Conservation (phyloP, 2,888 invertebrate species). For the Geophilus truncorum region DNA sequence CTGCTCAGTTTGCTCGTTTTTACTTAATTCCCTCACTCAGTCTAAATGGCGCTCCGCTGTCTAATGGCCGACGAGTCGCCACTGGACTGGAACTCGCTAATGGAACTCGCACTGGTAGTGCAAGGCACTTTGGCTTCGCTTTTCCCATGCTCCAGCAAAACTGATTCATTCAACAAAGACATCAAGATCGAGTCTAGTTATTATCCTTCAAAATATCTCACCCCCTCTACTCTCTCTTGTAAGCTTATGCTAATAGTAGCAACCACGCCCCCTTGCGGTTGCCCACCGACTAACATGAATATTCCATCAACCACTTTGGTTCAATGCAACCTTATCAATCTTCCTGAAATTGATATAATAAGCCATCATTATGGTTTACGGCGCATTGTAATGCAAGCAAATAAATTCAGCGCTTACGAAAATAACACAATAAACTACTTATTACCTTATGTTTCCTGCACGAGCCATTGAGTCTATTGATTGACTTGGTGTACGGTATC, state of each 20-base stretch:
- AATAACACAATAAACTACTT: neutral
- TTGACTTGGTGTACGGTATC: too few species aligned
- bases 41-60: slow-evolving; percentile 4
- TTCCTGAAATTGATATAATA: neutral
- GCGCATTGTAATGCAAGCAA: neutral
- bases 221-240: neutral
- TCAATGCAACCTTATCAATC: neutral
- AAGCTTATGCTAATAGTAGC: neutral
- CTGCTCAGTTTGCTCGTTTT: neutral
- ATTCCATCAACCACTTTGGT: neutral
- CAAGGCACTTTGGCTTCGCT: neutral
- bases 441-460: too few species aligned
- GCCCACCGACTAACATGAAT: neutral
- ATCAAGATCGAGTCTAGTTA: neutral
- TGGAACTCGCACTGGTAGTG: neutral
- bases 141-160: neutral
- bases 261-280: neutral
- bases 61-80: slow-evolving; percentile 5
- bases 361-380: neutral
- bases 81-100: neutral
- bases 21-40: slow-evolving; percentile 10
- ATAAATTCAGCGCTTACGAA: neutral
- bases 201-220: neutral
- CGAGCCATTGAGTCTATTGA: too few species aligned
- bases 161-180: neutral